phyloP scores from a whole-genome alignment of 1,140 invertebrate species.

The Zophobas atratus region DNA sequence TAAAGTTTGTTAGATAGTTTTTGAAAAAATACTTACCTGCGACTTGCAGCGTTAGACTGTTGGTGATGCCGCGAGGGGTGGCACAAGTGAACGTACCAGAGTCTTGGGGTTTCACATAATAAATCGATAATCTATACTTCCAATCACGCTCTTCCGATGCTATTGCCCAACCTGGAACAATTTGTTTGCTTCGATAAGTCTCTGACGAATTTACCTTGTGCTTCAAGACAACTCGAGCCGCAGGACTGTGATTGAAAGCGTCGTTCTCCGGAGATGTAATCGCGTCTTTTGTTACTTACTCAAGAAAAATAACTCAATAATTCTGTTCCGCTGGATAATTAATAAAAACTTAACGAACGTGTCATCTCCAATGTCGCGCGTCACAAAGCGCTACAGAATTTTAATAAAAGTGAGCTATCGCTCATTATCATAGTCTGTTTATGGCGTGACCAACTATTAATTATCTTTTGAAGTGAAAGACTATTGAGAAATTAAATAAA shows the following conservation, averaged over 20 bases:
- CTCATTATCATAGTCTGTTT: slow-evolving; percentile 16
- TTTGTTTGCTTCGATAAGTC: slow-evolving; percentile 43
- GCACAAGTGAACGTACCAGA: slow-evolving; percentile 89
- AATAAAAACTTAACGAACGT: slow-evolving; percentile 30
- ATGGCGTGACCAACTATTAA: slow-evolving; percentile 20
- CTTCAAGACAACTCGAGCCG: slow-evolving; percentile 17
- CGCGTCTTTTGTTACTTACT: not conserved
- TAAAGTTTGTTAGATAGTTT: not conserved
- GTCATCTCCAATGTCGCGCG: slow-evolving; percentile 5
- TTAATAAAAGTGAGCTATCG: slow-evolving; percentile 1
- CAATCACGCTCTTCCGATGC: slow-evolving; percentile 82
- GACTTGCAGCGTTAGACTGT: slow-evolving; percentile 84
- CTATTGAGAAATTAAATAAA: not conserved
- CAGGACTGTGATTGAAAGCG: slow-evolving; percentile 30
- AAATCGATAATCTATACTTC: slow-evolving; percentile 87
- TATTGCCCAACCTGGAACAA: slow-evolving; percentile 82
- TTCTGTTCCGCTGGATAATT: slow-evolving; percentile 13
- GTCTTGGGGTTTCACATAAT: slow-evolving; percentile 86
- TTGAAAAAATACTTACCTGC: slow-evolving; percentile 74
- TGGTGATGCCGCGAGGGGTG: slow-evolving; percentile 83
- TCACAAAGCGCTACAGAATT: slow-evolving; percentile 13
- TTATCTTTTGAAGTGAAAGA: slow-evolving; percentile 2
- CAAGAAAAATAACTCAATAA: slow-evolving; percentile 5
- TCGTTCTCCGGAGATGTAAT: slow-evolving; percentile 1
- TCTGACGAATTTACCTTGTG: slow-evolving; percentile 26